Evolutionary conservation across 2,113 vertebrate genomes (phyloP).

Genomic region (Notothenia coriiceps): DNA sequence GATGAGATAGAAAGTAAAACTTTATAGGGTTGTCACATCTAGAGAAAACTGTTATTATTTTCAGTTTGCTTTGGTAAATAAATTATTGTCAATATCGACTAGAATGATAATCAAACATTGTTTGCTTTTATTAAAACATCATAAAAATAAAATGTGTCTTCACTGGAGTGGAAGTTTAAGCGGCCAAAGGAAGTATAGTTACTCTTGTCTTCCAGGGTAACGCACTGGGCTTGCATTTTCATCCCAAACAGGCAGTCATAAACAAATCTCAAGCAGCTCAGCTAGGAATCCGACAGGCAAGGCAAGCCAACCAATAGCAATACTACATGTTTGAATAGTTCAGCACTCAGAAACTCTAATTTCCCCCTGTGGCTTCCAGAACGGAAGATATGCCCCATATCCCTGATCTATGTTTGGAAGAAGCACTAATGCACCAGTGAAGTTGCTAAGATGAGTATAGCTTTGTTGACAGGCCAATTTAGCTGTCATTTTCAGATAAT

Average conservation of each 20-base stretch:
- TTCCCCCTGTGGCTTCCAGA: slow-evolving; percentile 60
- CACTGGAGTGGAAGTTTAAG: slow-evolving; percentile 16
- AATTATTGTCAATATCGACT: not conserved
- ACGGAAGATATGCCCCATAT: slow-evolving; percentile 57
- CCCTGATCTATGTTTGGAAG: slow-evolving; percentile 58
- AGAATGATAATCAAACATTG: not conserved
- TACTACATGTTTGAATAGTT: slow-evolving; percentile 47
- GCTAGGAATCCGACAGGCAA: slow-evolving; percentile 19
- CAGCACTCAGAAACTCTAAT: slow-evolving; percentile 53
- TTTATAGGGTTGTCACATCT: not conserved
- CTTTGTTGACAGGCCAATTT: slow-evolving; percentile 73
- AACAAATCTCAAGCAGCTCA: slow-evolving; percentile 15
- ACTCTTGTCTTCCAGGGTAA: too few relatives aligned
- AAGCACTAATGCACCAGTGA: slow-evolving; percentile 59
- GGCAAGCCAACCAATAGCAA: slow-evolving; percentile 26
- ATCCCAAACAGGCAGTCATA: not conserved
- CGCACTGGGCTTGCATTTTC: too few relatives aligned
- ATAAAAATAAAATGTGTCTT: not conserved
- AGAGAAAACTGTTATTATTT: not conserved
- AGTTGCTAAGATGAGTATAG: slow-evolving; percentile 63
- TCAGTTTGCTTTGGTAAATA: not conserved
- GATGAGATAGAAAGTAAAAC: not conserved
- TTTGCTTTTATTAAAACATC: slow-evolving; percentile 2
- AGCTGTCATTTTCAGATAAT: slow-evolving; percentile 68
- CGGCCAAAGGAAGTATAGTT: not conserved